A percentile compares a stretch with the other conserved stretches of the same genome.
Conservation (phyloP, 2,888 invertebrate species). For the Bellardia bayeri region DNA sequence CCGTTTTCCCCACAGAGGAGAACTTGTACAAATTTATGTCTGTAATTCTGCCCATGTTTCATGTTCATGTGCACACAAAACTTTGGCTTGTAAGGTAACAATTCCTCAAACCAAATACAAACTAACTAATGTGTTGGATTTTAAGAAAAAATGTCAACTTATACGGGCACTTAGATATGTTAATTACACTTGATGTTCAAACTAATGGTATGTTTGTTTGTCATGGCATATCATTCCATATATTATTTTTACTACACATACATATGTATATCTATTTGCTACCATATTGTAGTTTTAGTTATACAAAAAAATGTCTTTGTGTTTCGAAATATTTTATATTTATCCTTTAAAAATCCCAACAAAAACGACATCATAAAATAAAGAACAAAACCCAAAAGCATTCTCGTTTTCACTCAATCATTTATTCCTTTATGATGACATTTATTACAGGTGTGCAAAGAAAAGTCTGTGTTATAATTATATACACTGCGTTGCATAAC, state of each 20-base stretch:
- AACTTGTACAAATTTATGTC: too few relatives aligned
- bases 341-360: background rate
- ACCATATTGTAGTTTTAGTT: background rate
- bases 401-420: background rate
- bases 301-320: background rate
- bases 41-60: too few relatives aligned
- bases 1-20: too few relatives aligned
- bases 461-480: background rate
- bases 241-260: background rate
- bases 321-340: background rate
- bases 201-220: slow-evolving; percentile 53
- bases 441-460: background rate
- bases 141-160: slow-evolving; percentile 67
- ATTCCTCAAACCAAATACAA: background rate
- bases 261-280: background rate
- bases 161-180: slow-evolving; percentile 77
- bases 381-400: background rate
- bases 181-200: slow-evolving; percentile 77
- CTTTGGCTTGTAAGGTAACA: background rate
- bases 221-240: background rate
- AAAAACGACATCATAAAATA: background rate
- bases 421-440: background rate
- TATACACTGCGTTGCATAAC: too few relatives aligned
- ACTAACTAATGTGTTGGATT: background rate
- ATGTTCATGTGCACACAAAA: too few relatives aligned